A percentile compares a stretch with the other conserved stretches of the same genome.
Evolutionary conservation across 2,888 invertebrate genomes (phyloP).

Genomic region (Drosophila kuntzei): DNA sequence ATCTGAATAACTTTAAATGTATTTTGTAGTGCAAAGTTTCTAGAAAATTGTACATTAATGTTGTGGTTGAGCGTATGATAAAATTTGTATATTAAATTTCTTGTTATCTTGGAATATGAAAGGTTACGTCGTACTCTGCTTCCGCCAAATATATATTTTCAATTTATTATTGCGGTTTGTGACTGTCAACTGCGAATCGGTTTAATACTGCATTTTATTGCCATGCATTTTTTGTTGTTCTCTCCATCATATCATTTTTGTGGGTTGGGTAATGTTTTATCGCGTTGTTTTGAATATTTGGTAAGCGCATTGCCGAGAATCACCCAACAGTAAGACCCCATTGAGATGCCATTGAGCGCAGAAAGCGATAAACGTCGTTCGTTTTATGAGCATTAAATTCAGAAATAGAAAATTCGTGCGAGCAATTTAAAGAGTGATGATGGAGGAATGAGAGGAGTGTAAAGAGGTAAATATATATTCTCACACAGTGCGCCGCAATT

Average conservation of each 20-base stretch:
- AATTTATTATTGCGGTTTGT: constrained; percentile 26
- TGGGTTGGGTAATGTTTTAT: constrained; percentile 20
- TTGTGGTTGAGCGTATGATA: neutral
- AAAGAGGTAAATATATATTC: constrained; percentile 16
- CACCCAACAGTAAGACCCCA: constrained; percentile 7
- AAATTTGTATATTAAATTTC: neutral
- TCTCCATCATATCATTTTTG: neutral
- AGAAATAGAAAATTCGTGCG: constrained; percentile 43
- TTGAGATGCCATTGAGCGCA: constrained; percentile 27
- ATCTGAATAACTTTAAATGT: neutral
- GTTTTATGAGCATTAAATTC: constrained; percentile 58
- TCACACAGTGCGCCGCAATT: constrained; percentile 22
- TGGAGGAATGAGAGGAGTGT: neutral
- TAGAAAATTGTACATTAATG: neutral
- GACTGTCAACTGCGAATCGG: constrained; percentile 26
- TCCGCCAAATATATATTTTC: constrained; percentile 1
- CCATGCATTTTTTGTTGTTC: constrained; percentile 33
- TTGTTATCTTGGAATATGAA: neutral
- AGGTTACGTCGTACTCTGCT: neutral
- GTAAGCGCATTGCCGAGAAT: constrained; percentile 10
- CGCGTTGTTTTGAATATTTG: constrained; percentile 30
- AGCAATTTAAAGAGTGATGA: constrained; percentile 10
- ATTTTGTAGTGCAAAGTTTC: neutral
- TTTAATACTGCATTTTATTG: constrained; percentile 55
- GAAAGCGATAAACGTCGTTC: constrained; percentile 39